Conservation (phyloP, 2,113 vertebrate genomes). For the Oriolus oriolus region DNA sequence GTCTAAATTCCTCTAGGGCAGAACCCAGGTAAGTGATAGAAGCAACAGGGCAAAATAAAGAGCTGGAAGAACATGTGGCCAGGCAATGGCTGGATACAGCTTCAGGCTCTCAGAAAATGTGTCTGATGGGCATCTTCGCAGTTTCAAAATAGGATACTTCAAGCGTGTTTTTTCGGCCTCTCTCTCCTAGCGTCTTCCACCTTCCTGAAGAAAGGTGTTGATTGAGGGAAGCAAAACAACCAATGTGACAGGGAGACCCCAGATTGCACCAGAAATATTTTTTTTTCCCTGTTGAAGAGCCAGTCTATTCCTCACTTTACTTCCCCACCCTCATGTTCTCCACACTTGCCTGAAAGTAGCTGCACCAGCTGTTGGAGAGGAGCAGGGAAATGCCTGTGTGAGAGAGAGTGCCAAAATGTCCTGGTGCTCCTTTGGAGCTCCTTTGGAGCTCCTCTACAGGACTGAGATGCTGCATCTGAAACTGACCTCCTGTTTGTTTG, state of each 20-base stretch:
- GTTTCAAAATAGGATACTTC: background rate
- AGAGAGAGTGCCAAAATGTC: background rate
- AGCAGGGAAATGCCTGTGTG: background rate
- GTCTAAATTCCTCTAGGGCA: background rate
- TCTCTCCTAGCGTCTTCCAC: background rate
- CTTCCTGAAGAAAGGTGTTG: background rate
- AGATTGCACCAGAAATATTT: background rate
- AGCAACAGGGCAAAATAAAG: background rate
- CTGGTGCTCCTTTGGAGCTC: too few relatives aligned
- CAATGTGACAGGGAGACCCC: background rate
- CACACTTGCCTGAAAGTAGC: background rate
- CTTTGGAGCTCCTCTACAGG: background rate
- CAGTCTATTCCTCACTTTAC: background rate
- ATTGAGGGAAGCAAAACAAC: background rate
- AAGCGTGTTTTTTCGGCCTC: background rate
- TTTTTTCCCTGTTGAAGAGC: background rate
- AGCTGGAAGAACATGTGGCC: background rate
- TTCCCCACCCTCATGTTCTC: background rate
- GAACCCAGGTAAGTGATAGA: background rate
- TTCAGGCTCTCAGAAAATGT: background rate
- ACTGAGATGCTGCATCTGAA: background rate
- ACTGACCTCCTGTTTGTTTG: constrained; percentile 6
- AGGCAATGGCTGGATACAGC: background rate
- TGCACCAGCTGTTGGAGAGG: background rate
- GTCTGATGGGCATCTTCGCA: background rate